Conservation (phyloP, 2,113 vertebrate species). For the Morone saxatilis region DNA sequence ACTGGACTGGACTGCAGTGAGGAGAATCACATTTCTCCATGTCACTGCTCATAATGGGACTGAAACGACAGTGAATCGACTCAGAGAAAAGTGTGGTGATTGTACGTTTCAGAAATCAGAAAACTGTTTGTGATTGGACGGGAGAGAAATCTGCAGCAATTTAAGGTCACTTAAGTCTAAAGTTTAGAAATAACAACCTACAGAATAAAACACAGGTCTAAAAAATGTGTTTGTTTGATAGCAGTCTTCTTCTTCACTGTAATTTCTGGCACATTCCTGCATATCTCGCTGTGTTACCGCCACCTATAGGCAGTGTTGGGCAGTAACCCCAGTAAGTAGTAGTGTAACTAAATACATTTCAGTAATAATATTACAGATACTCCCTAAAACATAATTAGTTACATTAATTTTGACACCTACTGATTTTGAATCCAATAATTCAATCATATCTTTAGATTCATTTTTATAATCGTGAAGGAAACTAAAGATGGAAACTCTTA, state of each 20-base stretch:
- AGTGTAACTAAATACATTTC: too few relatives aligned
- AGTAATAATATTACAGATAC: too few relatives aligned
- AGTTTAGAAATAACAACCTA: not conserved
- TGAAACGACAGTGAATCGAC: constrained; percentile 8
- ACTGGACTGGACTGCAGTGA: constrained; percentile 29
- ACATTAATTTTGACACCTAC: too few relatives aligned
- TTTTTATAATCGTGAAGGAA: too few relatives aligned
- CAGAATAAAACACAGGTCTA: not conserved
- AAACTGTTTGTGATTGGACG: not conserved
- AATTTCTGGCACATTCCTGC: not conserved
- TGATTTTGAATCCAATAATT: too few relatives aligned
- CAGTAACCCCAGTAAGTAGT: too few relatives aligned
- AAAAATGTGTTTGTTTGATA: not conserved
- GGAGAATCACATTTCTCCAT: constrained; percentile 56
- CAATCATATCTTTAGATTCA: too few relatives aligned
- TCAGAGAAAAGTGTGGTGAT: constrained; percentile 6
- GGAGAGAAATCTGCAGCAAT: not conserved
- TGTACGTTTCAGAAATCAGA: not conserved
- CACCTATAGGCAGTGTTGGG: too few relatives aligned
- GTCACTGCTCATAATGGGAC: constrained; percentile 7
- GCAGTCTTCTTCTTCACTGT: not conserved
- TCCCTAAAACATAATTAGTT: too few relatives aligned
- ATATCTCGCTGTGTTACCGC: not conserved
- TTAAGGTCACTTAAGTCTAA: not conserved
- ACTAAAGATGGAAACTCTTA: too few relatives aligned